Evolutionary conservation across 2,797 vertebrate genomes (phyloP).

Genomic region (Lagocephalus sceleratus): DNA sequence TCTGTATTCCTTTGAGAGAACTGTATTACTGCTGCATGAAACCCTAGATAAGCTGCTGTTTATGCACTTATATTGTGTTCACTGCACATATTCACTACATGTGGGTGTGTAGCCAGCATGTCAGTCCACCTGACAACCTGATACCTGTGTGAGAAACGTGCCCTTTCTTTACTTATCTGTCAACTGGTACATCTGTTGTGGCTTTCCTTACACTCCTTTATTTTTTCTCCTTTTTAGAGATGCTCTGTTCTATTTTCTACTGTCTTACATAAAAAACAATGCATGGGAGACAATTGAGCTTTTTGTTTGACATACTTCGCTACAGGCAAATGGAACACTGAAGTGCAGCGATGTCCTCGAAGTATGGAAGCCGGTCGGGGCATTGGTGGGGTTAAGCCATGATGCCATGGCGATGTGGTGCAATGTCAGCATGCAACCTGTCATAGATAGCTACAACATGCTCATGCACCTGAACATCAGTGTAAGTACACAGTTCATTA

Average conservation of each 20-base stretch:
- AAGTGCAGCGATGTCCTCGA: constrained; percentile 56
- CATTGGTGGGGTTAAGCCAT: constrained; percentile 44
- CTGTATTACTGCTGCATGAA: background rate
- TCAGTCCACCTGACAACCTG: constrained; percentile 5
- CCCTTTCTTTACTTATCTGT: constrained; percentile 24
- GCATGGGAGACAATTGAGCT: constrained; percentile 1
- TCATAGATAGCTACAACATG: constrained; percentile 38
- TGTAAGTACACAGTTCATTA: constrained; percentile 55
- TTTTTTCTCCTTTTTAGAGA: constrained; percentile 20
- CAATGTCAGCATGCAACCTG: constrained; percentile 48
- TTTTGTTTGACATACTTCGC: constrained; percentile 2
- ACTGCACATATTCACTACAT: background rate
- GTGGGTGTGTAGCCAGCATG: constrained; percentile 15
- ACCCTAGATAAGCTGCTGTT: background rate
- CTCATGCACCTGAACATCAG: constrained; percentile 35
- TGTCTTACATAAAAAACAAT: constrained; percentile 27
- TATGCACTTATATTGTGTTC: background rate
- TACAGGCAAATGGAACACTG: constrained; percentile 63
- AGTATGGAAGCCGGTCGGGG: constrained; percentile 59
- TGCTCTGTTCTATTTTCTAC: constrained; percentile 31
- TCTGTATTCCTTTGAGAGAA: constrained; percentile 1
- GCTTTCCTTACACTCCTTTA: constrained; percentile 4
- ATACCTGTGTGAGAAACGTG: constrained; percentile 55
- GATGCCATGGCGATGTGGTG: constrained; percentile 65
- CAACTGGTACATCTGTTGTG: constrained; percentile 16